Evolutionary conservation across 1,140 invertebrate genomes (phyloP).

Genomic region (Drosophila repletoides): DNA sequence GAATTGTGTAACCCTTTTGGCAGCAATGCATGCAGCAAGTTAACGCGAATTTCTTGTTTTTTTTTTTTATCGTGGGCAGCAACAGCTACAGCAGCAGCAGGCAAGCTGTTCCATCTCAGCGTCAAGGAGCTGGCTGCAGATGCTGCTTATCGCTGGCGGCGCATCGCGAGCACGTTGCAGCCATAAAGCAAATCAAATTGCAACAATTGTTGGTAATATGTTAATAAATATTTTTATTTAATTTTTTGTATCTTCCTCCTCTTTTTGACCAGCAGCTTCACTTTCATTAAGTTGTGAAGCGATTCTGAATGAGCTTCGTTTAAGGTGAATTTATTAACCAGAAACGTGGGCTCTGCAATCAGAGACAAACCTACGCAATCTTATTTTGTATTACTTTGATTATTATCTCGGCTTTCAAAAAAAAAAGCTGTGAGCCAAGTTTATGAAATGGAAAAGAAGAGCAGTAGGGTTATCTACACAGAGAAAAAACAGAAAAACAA

Average conservation of each 20-base stretch:
- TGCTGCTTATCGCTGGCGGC: constrained; percentile 65
- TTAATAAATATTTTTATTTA: constrained; percentile 65
- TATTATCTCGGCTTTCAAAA: constrained; percentile 4
- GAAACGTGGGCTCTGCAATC: constrained; percentile 12
- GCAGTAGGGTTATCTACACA: too few relatives aligned
- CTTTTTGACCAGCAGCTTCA: constrained; percentile 43
- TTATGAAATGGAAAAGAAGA: too few relatives aligned
- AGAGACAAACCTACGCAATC: constrained; percentile 30
- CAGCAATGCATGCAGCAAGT: constrained; percentile 33
- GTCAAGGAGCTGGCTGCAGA: constrained; percentile 31
- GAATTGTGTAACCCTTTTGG: constrained; percentile 75
- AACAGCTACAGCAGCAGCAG: constrained; percentile 14
- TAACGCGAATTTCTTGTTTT: constrained; percentile 76
- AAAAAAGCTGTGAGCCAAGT: too few relatives aligned
- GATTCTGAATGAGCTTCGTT: constrained; percentile 45
- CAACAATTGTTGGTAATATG: constrained; percentile 81
- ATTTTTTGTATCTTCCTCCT: not conserved
- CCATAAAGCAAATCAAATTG: constrained; percentile 80
- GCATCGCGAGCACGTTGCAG: constrained; percentile 63
- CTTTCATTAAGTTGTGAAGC: constrained; percentile 62
- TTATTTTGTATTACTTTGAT: constrained; percentile 36
- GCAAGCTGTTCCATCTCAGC: constrained; percentile 18
- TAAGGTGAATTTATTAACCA: constrained; percentile 53
- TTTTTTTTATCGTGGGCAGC: constrained; percentile 66
- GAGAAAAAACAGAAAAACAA: too few relatives aligned